Conservation (phyloP, 2,888 invertebrate species). For the Mythimna pallens region DNA sequence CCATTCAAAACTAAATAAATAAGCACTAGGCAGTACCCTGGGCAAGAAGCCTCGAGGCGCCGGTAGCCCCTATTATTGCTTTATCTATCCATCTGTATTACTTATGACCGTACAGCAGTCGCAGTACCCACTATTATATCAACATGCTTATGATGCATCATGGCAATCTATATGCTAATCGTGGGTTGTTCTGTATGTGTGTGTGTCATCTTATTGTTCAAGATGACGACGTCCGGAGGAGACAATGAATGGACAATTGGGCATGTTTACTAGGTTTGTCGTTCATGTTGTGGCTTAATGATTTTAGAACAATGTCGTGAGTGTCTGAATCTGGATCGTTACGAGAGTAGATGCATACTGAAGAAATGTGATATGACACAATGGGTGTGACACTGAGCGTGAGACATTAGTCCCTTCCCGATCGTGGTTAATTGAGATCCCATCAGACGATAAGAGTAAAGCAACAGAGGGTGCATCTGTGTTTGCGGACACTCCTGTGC, state of each 20-base stretch:
- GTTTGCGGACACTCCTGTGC: too few species aligned
- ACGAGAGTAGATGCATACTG: not conserved
- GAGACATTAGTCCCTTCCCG: too few species aligned
- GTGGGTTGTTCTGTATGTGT: not conserved
- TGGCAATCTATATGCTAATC: not conserved
- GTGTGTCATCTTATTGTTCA: slow-evolving; percentile 6
- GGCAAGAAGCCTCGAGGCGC: not conserved
- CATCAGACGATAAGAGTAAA: too few species aligned
- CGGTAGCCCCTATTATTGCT: not conserved
- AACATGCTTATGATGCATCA: not conserved
- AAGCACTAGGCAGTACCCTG: not conserved
- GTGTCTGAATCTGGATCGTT: not conserved
- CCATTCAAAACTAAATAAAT: too few species aligned
- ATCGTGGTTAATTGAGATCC: too few species aligned
- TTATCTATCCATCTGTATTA: not conserved
- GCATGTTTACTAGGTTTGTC: not conserved
- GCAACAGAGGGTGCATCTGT: too few species aligned
- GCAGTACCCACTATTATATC: not conserved
- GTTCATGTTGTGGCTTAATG: not conserved
- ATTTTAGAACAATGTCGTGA: not conserved
- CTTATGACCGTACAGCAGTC: not conserved
- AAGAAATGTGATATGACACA: not conserved
- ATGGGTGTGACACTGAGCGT: too few species aligned
- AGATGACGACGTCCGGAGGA: not conserved
- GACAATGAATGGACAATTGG: not conserved